Evolutionary conservation across 2,888 invertebrate species (phyloP).

Genomic region (Rotaria macrura): DNA sequence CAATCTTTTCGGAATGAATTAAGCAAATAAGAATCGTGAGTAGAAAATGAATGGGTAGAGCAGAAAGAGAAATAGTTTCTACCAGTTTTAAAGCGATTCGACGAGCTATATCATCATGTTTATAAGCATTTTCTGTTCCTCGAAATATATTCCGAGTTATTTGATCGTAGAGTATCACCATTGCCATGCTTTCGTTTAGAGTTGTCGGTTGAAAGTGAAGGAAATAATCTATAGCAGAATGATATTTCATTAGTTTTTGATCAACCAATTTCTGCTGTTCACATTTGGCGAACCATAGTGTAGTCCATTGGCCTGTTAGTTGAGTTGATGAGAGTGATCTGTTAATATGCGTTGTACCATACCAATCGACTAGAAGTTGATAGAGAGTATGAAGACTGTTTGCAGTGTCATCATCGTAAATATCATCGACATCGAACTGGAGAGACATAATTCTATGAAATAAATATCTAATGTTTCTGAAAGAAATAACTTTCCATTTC

Average conservation of each 20-base stretch:
- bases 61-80: background rate
- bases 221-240: background rate
- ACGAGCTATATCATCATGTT: background rate
- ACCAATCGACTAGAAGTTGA: background rate
- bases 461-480: too few relatives aligned
- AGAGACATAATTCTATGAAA: too few relatives aligned
- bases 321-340: background rate
- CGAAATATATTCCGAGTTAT: slow-evolving; percentile 14
- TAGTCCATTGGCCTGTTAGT: background rate
- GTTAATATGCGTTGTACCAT: background rate
- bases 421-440: too few relatives aligned
- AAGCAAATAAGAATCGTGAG: background rate
- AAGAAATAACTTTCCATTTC: too few relatives aligned
- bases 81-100: background rate
- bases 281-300: background rate
- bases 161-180: slow-evolving; percentile 10
- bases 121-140: background rate
- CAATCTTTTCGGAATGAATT: background rate
- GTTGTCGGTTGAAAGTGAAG: background rate
- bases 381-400: background rate
- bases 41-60: background rate
- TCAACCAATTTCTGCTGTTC: background rate
- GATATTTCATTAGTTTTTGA: background rate
- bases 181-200: background rate
- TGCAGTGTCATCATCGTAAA: too few relatives aligned